phyloP scores from a whole-genome alignment of 2,888 invertebrate genomes.

The Rotaria sp. region DNA sequence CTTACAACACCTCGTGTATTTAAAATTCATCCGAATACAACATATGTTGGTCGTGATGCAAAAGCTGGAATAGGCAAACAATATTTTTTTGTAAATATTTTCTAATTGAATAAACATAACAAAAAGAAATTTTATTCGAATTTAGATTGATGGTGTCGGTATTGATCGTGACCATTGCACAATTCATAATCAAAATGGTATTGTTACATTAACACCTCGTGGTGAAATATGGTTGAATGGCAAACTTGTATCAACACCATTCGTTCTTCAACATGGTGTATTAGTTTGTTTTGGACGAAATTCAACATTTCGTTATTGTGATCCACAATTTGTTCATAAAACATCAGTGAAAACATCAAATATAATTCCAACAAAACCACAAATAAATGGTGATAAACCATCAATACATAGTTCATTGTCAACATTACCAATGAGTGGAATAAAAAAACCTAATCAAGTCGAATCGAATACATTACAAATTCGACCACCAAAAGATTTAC shows the following conservation, averaged over 20 bases:
- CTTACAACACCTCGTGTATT: background rate
- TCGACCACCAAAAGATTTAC: constrained; percentile 10
- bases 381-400: background rate
- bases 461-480: background rate
- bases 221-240: constrained; percentile 26
- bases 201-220: constrained; percentile 13
- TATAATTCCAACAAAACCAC: background rate
- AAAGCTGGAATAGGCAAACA: constrained; percentile 2
- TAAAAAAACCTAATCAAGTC: background rate
- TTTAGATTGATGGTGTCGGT: constrained; percentile 21
- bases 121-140: background rate
- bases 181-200: constrained; percentile 26
- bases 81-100: background rate
- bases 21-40: constrained; percentile 18
- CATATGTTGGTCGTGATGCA: constrained; percentile 17
- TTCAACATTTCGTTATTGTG: constrained; percentile 59
- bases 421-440: background rate
- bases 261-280: constrained; percentile 65
- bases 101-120: background rate
- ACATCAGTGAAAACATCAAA: background rate
- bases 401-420: background rate
- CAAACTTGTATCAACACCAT: background rate
- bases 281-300: constrained; percentile 58
- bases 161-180: constrained; percentile 30
- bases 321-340: constrained; percentile 46